Base-by-base conservation (phyloP, 2,888 invertebrate genomes). In the Campopleginae sp. region DNA sequence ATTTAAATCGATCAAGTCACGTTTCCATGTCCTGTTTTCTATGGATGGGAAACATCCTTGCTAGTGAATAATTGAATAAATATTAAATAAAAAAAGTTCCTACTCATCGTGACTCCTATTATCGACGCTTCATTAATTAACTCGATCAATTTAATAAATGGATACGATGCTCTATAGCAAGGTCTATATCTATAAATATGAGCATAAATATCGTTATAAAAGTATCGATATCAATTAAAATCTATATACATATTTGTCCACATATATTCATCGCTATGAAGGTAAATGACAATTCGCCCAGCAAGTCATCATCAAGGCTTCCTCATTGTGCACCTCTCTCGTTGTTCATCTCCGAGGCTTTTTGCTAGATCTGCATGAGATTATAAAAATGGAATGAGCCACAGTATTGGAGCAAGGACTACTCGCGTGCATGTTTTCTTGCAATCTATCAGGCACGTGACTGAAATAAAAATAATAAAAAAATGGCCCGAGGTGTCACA, bases 321-420 rank as follows among this genome's bases (percentile, higher is more conserved):
- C 66, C 58, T 58, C 12, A 58, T 78, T 78, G 31, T 19, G 44
- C 70, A 48, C 33, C 51, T 46, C 78, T 58, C 63, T 51, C 14
- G 58, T 17, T 70, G 17, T 31, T 42, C 31, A 42, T 77, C 77
- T 70, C 17, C 19, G 33, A 58, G 44, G 46, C 44, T 46, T 66
- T 51, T n/a, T 23, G 61, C 77, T 66, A 42, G 54, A 42, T 31
- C 38, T 44, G 27, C 17, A 66, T 38, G 44, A 27, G 12, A 5
- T 12, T 42, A 42, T 27, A 42, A 77, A 77, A 42, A 65, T 77
- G 42, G 33, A 76, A 76, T 65, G 10, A 51, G 66, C 10, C 31
- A 14, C 23, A 54, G 71, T 84, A 75, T 44, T 54, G 72, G 68
- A 61, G 78, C 81, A 81, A 84, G 81, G 78, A 84, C 81, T 84